Base-by-base conservation (phyloP, 2,797 vertebrate species). In the Syngnathus rostellatus region DNA sequence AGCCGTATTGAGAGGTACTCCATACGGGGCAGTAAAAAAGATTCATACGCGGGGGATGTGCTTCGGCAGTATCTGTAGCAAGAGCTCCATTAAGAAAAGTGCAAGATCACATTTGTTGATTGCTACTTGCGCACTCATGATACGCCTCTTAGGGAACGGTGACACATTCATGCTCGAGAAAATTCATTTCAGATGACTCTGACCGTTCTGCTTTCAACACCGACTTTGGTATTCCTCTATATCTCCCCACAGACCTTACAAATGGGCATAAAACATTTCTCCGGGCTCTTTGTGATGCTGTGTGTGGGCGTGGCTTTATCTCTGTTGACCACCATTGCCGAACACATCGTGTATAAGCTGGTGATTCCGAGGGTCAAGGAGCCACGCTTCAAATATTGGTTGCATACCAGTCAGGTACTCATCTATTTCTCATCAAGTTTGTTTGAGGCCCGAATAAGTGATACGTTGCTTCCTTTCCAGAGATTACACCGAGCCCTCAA, bases 211-310 rank as follows among this genome's bases (percentile, higher is more conserved):
- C 48, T 45, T 45, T 45, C 4, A 21, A 53, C 53, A 54, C 21
- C 3, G 1, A n/a, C 10, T 40, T 23, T 3, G 6, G 1, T 39
- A 19, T 45, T 12, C 37, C 25, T 37, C 23, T 67, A 51, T 40
- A 21, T n/a, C 43, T 66, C 65, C 62, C 59, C 61, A 48, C 76
- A 99, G 97, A 98, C 97, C 0, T 86, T 99, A 78, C 97, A 99
- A 87, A 99, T 98, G 97, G 97, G 97, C 19, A 96, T 99, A 81
- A 95, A 94, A 75, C 97, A 99, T 81, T 99, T 99, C 89, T 98
- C 96, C 2, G 97, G 97, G 54, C 93, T 99, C 71, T 98, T 99
- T 54, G 92, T 99, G 89, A 94, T 99, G 92, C 83, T 99, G 71
- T 98, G 96, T 67, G 73, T 95, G 64, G 96, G 97, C 38, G 91